A percentile compares a stretch with the other conserved stretches of the same genome.
Evolutionary conservation across 2,888 invertebrate genomes (phyloP).

Genomic region (Campaea margaritaria): DNA sequence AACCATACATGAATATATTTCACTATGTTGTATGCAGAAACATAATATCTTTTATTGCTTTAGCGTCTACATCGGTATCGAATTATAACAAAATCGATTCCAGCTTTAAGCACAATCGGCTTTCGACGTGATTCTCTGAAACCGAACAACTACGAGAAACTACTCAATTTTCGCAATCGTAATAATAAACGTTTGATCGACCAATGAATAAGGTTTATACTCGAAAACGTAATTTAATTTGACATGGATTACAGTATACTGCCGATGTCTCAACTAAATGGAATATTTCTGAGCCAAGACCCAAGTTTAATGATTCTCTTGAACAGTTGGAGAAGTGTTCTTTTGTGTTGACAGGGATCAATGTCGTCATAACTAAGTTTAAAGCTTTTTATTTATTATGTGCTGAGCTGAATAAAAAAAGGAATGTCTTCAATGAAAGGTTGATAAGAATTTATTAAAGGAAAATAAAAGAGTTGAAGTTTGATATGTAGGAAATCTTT

Average conservation of each 20-base stretch:
- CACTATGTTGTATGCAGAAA: too few species aligned
- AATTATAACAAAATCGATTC: constrained; percentile 4
- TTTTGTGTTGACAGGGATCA: background rate
- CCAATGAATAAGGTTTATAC: constrained; percentile 20
- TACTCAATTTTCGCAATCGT: constrained; percentile 8
- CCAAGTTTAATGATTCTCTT: constrained; percentile 17
- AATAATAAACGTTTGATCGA: constrained; percentile 19
- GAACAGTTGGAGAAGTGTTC: background rate
- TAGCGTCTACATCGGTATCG: background rate
- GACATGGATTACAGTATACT: constrained; percentile 12
- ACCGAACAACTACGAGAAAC: constrained; percentile 2
- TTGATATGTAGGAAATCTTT: constrained; percentile 5
- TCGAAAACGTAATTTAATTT: constrained; percentile 23
- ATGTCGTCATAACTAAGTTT: constrained; percentile 18
- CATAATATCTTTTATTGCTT: background rate
- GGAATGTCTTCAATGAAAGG: constrained; percentile 18
- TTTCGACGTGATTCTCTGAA: constrained; percentile 8
- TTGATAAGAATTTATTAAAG: constrained; percentile 10
- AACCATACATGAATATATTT: too few species aligned
- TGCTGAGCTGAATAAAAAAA: constrained; percentile 12
- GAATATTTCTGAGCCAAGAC: constrained; percentile 14
- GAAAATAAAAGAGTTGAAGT: constrained; percentile 3
- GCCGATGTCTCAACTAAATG: constrained; percentile 15
- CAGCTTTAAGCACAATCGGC: constrained; percentile 3
- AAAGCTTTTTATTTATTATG: constrained; percentile 20